Evolutionary conservation across 2,888 invertebrate species (phyloP).

Genomic region (Andrena hattorfiana): DNA sequence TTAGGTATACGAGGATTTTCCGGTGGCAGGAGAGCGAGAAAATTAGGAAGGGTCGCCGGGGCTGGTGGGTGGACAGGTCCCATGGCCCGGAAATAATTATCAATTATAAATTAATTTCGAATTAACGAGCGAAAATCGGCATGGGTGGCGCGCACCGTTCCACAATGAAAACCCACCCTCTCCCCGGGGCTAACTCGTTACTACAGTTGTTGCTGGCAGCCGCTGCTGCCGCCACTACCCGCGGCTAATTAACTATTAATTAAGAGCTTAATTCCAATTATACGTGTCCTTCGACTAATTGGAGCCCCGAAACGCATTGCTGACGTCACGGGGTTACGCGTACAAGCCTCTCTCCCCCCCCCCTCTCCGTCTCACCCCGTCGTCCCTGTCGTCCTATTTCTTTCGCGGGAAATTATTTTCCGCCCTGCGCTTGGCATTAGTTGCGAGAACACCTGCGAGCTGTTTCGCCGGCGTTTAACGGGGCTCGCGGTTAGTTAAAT

Average conservation of each 20-base stretch:
- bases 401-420: slow-evolving; percentile 34
- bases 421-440: neutral
- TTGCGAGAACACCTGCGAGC: neutral
- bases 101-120: slow-evolving; percentile 80
- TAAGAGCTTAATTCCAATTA: slow-evolving; percentile 82
- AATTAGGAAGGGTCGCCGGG: slow-evolving; percentile 35
- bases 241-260: slow-evolving; percentile 82
- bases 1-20: slow-evolving; percentile 50
- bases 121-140: slow-evolving; percentile 76
- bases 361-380: neutral
- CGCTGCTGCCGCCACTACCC: slow-evolving; percentile 53
- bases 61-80: slow-evolving; percentile 45
- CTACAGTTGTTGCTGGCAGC: slow-evolving; percentile 61
- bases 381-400: slow-evolving; percentile 23
- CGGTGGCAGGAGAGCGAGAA: neutral
- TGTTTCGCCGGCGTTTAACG: neutral
- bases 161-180: slow-evolving; percentile 73
- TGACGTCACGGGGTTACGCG: slow-evolving; percentile 62
- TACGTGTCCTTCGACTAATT: slow-evolving; percentile 80
- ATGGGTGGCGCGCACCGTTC: slow-evolving; percentile 52
- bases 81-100: slow-evolving; percentile 76
- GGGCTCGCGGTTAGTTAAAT: slow-evolving; percentile 1
- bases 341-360: neutral
- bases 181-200: slow-evolving; percentile 72
- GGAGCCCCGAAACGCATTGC: slow-evolving; percentile 76